These are phyloP conservation scores for Hirtodrosophila duncani DNA, from an alignment of 2,888 invertebrate species.

Conservation along the genomic window DNA sequence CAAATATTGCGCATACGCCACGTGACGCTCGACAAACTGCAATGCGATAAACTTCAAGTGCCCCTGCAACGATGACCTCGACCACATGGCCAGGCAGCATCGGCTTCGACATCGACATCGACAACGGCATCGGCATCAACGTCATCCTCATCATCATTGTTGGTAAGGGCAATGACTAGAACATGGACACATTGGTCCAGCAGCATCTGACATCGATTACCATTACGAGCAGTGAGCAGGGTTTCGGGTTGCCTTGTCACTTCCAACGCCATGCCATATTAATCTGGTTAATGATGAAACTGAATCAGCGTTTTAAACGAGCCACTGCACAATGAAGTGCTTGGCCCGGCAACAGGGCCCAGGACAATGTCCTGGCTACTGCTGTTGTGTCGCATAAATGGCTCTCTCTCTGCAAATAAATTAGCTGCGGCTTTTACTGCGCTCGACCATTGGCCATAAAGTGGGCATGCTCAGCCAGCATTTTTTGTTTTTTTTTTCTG, in stretches of 20 bases:
- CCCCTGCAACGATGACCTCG: slow-evolving; percentile 48
- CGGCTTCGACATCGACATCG: slow-evolving; percentile 73
- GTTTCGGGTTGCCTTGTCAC: slow-evolving; percentile 59
- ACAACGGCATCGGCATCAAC: slow-evolving; percentile 56
- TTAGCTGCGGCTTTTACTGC: slow-evolving; percentile 64
- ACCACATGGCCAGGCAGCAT: slow-evolving; percentile 56
- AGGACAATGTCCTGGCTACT: slow-evolving; percentile 3
- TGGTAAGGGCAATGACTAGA: slow-evolving; percentile 52
- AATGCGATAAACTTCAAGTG: slow-evolving; percentile 69
- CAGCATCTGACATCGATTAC: slow-evolving; percentile 47
- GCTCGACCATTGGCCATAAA: slow-evolving; percentile 29
- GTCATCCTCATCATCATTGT: slow-evolving; percentile 58
- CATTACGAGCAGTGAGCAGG: slow-evolving; percentile 36
- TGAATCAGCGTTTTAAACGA: slow-evolving; percentile 78
- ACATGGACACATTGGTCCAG: slow-evolving; percentile 30
- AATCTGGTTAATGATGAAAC: slow-evolving; percentile 79
- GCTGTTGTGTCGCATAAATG: slow-evolving; percentile 57
- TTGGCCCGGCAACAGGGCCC: slow-evolving; percentile 7
- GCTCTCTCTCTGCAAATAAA: slow-evolving; percentile 62
- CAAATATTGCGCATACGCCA: slow-evolving; percentile 61
- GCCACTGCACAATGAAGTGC: slow-evolving; percentile 69
- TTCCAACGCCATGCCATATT: slow-evolving; percentile 76
- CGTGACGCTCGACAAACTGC: slow-evolving; percentile 56
- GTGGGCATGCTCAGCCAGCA: too few relatives aligned
- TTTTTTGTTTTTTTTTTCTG: slow-evolving; percentile 1